phyloP scores from a whole-genome alignment of 2,113 vertebrate genomes.

The Platysteira castanea region DNA sequence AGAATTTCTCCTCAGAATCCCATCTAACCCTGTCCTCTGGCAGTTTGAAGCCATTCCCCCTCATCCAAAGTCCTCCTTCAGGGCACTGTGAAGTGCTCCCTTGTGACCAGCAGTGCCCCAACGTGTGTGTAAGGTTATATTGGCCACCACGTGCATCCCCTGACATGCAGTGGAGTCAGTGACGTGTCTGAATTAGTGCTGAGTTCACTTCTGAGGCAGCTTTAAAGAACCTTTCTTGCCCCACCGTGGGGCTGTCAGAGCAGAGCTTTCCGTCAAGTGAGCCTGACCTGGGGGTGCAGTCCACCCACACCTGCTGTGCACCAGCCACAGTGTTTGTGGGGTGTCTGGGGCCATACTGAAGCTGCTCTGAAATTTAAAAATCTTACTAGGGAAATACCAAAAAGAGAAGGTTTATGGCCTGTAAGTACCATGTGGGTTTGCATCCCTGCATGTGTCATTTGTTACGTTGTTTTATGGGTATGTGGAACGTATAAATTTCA shows the following conservation, averaged over 20 bases:
- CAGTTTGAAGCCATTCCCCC: not conserved
- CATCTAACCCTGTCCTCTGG: too few relatives aligned
- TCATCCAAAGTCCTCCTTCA: not conserved
- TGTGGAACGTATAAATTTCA: not conserved
- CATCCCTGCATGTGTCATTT: not conserved
- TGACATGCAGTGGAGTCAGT: not conserved
- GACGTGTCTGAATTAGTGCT: not conserved
- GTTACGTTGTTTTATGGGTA: rapidly evolving
- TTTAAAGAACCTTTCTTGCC: not conserved
- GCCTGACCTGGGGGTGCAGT: not conserved
- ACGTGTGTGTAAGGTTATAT: rapidly evolving
- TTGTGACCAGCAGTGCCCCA: not conserved
- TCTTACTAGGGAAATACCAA: not conserved
- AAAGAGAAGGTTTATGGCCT: not conserved
- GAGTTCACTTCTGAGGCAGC: not conserved
- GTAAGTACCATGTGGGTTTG: not conserved
- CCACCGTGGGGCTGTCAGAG: not conserved
- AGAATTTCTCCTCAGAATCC: not conserved
- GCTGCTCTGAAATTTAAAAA: not conserved
- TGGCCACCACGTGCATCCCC: not conserved
- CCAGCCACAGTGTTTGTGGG: not conserved
- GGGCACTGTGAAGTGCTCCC: not conserved
- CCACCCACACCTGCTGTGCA: not conserved
- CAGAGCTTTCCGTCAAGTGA: not conserved
- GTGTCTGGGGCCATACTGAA: not conserved